Conservation (phyloP, 2,797 vertebrate genomes). For the Otus scops region DNA sequence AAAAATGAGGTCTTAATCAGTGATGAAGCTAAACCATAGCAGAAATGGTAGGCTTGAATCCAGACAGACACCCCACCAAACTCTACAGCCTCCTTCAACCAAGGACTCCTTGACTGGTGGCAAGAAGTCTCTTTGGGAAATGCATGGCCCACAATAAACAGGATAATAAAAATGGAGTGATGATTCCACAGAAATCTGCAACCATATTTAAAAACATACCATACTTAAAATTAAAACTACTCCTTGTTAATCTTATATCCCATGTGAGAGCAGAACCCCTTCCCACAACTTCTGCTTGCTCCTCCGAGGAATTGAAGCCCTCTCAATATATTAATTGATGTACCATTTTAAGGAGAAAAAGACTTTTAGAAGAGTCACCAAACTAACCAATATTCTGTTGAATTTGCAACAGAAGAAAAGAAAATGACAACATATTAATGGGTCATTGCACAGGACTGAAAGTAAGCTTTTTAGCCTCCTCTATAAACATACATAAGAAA, state of each 20-base stretch:
- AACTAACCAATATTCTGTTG: background rate
- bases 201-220: background rate
- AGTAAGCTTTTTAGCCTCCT: background rate
- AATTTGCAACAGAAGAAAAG: background rate
- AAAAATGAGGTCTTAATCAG: background rate
- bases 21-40: background rate
- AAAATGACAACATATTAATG: background rate
- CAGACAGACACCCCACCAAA: background rate
- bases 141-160: accelerated
- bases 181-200: background rate
- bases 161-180: background rate
- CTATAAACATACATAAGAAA: background rate
- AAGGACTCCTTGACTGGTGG: background rate
- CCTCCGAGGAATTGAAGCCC: background rate
- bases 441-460: background rate
- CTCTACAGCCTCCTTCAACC: accelerated
- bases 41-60: background rate
- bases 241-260: background rate
- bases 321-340: accelerated
- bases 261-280: background rate
- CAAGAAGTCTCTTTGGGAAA: background rate
- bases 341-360: background rate
- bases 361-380: background rate
- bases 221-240: background rate
- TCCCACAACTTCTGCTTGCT: background rate